phyloP scores from a whole-genome alignment of 1,140 invertebrate species.

The Leucophenga varia region DNA sequence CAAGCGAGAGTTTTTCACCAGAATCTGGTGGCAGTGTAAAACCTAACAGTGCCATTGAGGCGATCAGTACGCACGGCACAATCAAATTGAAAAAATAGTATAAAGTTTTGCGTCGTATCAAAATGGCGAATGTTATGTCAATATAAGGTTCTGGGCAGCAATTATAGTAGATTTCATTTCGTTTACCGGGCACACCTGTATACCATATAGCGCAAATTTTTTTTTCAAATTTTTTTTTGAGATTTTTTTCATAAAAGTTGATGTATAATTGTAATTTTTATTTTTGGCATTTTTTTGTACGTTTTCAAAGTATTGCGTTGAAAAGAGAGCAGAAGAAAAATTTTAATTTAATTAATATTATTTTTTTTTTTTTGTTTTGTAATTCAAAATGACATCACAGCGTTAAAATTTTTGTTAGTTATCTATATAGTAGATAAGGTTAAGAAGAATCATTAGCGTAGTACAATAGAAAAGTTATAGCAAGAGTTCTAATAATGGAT shows the following conservation, averaged over 20 bases:
- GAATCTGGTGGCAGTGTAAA: slow-evolving; percentile 98
- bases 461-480: background rate
- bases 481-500: background rate
- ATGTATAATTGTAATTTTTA: background rate
- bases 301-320: background rate
- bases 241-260: too few species aligned
- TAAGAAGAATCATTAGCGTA: background rate
- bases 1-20: slow-evolving; percentile 98
- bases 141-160: slow-evolving; percentile 96
- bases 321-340: background rate
- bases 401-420: slow-evolving; percentile 1
- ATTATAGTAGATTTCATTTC: slow-evolving; percentile 90
- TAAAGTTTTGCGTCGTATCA: slow-evolving; percentile 94
- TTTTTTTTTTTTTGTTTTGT: too few species aligned
- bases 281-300: too few species aligned
- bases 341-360: too few species aligned
- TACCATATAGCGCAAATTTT: background rate
- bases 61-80: slow-evolving; percentile 98
- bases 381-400: too few species aligned
- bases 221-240: slow-evolving; percentile 6
- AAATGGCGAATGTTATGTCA: slow-evolving; percentile 97
- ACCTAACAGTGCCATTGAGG: slow-evolving; percentile 96
- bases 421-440: slow-evolving; percentile 2
- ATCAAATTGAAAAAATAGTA: slow-evolving; percentile 99
- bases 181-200: slow-evolving; percentile 86